Conservation (phyloP, 2,888 invertebrate species). For the Empis livida region DNA sequence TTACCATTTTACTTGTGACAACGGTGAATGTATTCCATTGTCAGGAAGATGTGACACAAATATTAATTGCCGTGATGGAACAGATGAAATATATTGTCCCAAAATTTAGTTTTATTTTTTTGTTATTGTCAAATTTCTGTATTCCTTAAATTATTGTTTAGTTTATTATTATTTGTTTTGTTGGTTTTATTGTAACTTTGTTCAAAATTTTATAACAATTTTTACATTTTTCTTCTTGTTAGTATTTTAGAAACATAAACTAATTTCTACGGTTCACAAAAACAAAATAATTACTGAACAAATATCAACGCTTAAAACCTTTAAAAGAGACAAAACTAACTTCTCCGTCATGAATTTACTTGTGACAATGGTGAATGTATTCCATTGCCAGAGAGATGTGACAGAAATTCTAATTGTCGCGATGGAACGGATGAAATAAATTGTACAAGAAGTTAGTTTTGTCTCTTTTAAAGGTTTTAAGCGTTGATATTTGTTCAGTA, state of each 20-base stretch:
- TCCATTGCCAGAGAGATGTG: constrained; percentile 6
- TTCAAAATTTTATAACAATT: background rate
- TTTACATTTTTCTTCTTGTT: background rate
- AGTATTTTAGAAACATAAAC: no score
- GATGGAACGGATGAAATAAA: constrained; percentile 39
- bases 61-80: constrained; percentile 39
- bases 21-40: constrained; percentile 8
- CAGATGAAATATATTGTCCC: constrained; percentile 40
- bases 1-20: constrained; percentile 8
- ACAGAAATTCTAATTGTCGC: constrained; percentile 34
- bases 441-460: constrained; percentile 21
- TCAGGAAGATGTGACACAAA: constrained; percentile 9
- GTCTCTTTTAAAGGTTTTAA: no score
- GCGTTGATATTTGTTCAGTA: no score
- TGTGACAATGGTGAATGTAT: constrained; percentile 38
- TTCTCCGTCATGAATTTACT: constrained; percentile 40
- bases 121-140: background rate
- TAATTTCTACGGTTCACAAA: no score
- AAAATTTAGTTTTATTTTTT: background rate
- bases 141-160: background rate
- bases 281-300: no score
- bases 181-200: background rate
- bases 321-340: no score
- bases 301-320: no score
- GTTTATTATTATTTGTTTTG: background rate